Evolutionary conservation across 2,113 vertebrate genomes (phyloP).

Genomic region (Cryptomyrus ogoouensis): DNA sequence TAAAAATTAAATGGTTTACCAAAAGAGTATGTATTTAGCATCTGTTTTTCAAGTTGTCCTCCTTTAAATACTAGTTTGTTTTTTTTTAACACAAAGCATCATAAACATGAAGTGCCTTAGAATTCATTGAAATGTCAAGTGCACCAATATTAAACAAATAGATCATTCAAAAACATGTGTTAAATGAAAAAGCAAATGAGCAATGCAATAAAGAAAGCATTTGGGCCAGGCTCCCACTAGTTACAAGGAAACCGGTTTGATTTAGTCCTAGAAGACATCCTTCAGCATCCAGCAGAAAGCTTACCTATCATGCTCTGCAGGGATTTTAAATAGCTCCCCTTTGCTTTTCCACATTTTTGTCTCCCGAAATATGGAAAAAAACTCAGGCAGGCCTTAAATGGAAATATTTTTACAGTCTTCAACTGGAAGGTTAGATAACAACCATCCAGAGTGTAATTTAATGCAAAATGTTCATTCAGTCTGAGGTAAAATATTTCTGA

Average conservation of each 20-base stretch:
- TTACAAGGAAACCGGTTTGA: neutral
- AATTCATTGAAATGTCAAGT: neutral
- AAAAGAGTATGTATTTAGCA: neutral
- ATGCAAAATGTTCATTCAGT: slow-evolving; percentile 45
- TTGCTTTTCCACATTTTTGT: slow-evolving; percentile 39
- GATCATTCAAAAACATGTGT: neutral
- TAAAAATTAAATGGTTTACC: neutral
- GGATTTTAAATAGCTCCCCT: slow-evolving; percentile 55
- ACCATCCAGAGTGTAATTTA: slow-evolving; percentile 45
- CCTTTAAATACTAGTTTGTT: neutral
- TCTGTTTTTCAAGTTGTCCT: neutral
- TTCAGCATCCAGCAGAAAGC: slow-evolving; percentile 39
- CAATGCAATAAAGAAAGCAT: neutral
- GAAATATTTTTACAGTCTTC: slow-evolving; percentile 57
- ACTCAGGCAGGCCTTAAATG: slow-evolving; percentile 59
- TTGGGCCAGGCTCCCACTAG: neutral
- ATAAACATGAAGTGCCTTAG: neutral
- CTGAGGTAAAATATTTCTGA: slow-evolving; percentile 56
- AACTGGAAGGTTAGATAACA: slow-evolving; percentile 47
- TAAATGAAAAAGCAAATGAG: neutral
- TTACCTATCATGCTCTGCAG: slow-evolving; percentile 49
- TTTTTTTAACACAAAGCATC: neutral
- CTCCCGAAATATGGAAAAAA: slow-evolving; percentile 49
- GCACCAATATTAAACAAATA: neutral
- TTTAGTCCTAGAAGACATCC: neutral